Conservation (phyloP, 2,797 vertebrate species). For the Chelmon rostratus region DNA sequence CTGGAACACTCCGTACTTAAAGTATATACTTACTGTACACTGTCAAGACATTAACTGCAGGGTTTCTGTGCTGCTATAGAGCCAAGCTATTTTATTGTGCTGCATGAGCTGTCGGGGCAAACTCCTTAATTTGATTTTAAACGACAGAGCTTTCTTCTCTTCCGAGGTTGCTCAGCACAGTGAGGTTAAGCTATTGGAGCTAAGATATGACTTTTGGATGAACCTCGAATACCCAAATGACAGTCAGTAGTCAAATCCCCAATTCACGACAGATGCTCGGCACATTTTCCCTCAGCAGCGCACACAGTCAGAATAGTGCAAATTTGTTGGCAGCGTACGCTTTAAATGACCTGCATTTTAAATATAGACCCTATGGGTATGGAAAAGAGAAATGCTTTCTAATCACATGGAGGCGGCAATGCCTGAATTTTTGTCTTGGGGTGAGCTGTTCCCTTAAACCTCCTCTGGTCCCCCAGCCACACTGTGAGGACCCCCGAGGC, state of each 20-base stretch:
- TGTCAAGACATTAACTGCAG: background rate
- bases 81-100: background rate
- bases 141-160: background rate
- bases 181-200: background rate
- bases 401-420: background rate
- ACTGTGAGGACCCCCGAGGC: constrained; percentile 19
- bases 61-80: background rate
- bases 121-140: constrained; percentile 4
- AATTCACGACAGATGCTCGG: background rate
- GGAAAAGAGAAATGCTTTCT: background rate
- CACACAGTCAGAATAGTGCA: background rate
- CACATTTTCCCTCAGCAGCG: background rate
- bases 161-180: background rate
- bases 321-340: background rate
- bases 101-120: background rate
- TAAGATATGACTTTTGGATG: background rate
- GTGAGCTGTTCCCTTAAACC: constrained; percentile 5
- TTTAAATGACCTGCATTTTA: background rate
- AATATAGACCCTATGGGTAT: background rate
- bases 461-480: background rate
- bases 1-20: background rate
- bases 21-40: background rate
- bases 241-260: background rate
- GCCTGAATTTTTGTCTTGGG: constrained; percentile 21
- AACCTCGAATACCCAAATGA: constrained; percentile 3